phyloP scores from a whole-genome alignment of 2,888 invertebrate genomes.

The Cryptocheilus praepositus region DNA sequence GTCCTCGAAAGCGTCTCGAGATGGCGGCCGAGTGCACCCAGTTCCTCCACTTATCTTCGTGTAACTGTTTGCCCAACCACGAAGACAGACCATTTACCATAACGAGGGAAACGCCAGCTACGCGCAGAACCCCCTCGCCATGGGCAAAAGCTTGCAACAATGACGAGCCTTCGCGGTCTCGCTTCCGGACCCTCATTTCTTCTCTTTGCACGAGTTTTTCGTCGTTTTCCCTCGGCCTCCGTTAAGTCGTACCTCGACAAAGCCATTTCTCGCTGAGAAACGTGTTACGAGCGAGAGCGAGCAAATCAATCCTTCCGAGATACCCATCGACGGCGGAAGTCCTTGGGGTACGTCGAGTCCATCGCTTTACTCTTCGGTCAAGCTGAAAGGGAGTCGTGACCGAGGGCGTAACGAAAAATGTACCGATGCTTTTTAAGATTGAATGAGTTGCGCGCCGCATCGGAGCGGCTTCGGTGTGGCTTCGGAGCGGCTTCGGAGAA shows the following conservation, averaged over 20 bases:
- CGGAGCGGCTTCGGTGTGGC: too few species aligned
- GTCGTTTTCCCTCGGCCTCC: conserved; percentile 8
- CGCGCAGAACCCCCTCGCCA: conserved; percentile 44
- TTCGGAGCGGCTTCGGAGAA: too few species aligned
- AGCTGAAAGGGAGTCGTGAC: not conserved
- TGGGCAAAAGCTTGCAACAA: conserved; percentile 53
- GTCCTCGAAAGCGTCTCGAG: conserved; percentile 68
- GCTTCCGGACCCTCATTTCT: conserved; percentile 23
- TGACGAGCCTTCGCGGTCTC: conserved; percentile 41
- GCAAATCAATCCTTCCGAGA: conserved; percentile 2
- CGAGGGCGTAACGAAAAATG: not conserved
- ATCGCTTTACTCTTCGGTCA: conserved; percentile 13
- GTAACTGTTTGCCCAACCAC: conserved; percentile 68
- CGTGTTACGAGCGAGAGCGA: not conserved
- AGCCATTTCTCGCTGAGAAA: conserved; percentile 4
- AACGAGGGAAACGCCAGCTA: conserved; percentile 68
- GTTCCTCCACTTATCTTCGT: conserved; percentile 65
- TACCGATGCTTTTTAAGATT: too few species aligned
- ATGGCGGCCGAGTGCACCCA: conserved; percentile 56
- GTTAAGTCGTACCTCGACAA: conserved; percentile 32
- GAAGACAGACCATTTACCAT: conserved; percentile 71
- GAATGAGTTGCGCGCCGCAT: too few species aligned
- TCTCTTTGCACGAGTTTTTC: conserved; percentile 15
- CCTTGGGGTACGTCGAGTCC: conserved; percentile 10
- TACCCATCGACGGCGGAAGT: too few species aligned